A percentile compares a stretch with the other conserved stretches of the same genome.
Conservation (phyloP, 92 coral and sea anemone genomes). For the Muricea muricata region DNA sequence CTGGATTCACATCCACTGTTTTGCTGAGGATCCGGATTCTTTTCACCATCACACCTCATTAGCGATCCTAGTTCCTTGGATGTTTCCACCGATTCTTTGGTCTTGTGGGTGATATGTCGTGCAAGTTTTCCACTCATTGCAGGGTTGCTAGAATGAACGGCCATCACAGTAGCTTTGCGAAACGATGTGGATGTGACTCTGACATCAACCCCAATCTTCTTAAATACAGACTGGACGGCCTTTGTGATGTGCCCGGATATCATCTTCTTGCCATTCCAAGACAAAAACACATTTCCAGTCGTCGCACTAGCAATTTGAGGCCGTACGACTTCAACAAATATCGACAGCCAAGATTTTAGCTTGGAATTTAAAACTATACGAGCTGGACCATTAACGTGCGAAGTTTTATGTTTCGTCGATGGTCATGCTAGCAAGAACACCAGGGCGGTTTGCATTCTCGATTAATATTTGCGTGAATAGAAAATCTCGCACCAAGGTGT, state of each 20-base stretch:
- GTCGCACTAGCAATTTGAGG: not conserved
- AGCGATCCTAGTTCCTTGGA: not conserved
- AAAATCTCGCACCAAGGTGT: conserved; percentile 71
- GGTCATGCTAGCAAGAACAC: conserved; percentile 67
- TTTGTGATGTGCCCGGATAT: conserved; percentile 64
- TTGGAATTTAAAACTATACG: conserved; percentile 51
- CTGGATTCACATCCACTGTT: not conserved
- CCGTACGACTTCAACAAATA: conserved; percentile 39
- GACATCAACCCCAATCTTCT: conserved; percentile 56
- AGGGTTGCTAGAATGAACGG: conserved; percentile 19
- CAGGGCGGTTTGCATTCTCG: conserved; percentile 70
- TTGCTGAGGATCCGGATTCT: not conserved
- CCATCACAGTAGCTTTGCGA: conserved; percentile 35
- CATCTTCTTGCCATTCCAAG: no score
- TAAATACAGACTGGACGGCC: conserved; percentile 55
- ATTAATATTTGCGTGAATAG: conserved; percentile 60
- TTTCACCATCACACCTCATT: not conserved
- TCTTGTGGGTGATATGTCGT: not conserved
- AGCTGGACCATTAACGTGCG: conserved; percentile 69
- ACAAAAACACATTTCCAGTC: conserved; percentile 21
- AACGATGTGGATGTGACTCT: conserved; percentile 56
- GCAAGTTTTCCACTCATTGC: conserved; percentile 14
- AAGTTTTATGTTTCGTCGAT: conserved; percentile 70
- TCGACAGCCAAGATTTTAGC: conserved; percentile 51
- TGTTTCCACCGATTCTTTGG: conserved; percentile 11